These are phyloP conservation scores for Myocastor coypus DNA, from an alignment of 2,113 vertebrate species.

Conservation along the genomic window DNA sequence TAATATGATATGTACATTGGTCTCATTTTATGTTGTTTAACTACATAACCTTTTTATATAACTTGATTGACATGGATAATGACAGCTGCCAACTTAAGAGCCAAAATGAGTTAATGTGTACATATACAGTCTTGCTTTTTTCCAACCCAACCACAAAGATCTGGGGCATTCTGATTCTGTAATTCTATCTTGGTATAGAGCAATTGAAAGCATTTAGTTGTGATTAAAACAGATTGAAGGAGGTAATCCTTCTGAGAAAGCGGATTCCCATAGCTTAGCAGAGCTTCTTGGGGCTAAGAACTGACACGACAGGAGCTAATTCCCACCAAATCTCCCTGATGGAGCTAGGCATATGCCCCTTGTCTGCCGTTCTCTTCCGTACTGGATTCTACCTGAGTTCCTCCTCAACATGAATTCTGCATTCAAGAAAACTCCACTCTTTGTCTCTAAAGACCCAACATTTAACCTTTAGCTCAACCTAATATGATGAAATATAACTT, in stretches of 20 bases:
- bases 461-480: conserved; percentile 41
- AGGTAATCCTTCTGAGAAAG: conserved; percentile 93
- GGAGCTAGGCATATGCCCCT: conserved; percentile 34
- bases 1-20: neutral
- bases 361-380: conserved; percentile 66
- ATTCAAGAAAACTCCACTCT: conserved; percentile 63
- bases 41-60: neutral
- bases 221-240: conserved; percentile 94
- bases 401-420: conserved; percentile 35
- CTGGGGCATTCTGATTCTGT: conserved; percentile 85
- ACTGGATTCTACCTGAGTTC: conserved; percentile 64
- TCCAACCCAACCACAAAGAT: conserved; percentile 78
- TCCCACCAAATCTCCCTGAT: conserved; percentile 84
- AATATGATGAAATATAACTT: neutral
- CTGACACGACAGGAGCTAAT: conserved; percentile 87
- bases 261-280: conserved; percentile 91
- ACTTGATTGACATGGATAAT: conserved; percentile 36
- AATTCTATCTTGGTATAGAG: conserved; percentile 86
- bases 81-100: conserved; percentile 22
- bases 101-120: neutral
- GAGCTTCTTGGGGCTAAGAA: conserved; percentile 86
- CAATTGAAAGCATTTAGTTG: conserved; percentile 93
- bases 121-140: neutral
- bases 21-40: neutral
- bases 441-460: neutral